A percentile compares a stretch with the other conserved stretches of the same genome.
Conservation (phyloP, 35 echinoderm and acorn worm species). For the Diadema setosum region DNA sequence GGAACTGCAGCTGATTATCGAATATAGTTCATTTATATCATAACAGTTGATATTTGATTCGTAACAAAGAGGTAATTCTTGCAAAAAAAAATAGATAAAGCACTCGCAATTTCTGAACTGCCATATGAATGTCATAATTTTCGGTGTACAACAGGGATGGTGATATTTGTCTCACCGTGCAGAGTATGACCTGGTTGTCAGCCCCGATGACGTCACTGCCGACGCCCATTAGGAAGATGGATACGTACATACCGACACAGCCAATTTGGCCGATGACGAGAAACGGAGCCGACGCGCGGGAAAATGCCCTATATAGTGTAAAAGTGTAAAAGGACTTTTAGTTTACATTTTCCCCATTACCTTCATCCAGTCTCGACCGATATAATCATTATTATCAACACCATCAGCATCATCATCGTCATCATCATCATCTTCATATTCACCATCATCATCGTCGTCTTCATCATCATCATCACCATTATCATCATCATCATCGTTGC, state of each 20-base stretch:
- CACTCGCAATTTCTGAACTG: too few relatives aligned
- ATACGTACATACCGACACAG: constrained; percentile 21
- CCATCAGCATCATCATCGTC: not conserved
- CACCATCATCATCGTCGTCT: constrained; percentile 36
- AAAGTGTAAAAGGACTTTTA: not conserved
- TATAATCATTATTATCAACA: not conserved
- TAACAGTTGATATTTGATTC: too few relatives aligned
- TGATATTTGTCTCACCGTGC: constrained; percentile 61
- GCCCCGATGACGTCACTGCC: constrained; percentile 18
- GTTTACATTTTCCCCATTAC: not conserved
- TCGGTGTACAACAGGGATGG: too few relatives aligned
- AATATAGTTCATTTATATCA: too few relatives aligned
- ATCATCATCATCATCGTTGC: constrained; percentile 23
- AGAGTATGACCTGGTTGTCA: not conserved
- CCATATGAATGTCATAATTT: too few relatives aligned
- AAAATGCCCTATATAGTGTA: not conserved
- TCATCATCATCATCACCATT: constrained; percentile 36
- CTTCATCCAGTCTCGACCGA: too few relatives aligned
- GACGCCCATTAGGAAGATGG: constrained; percentile 47
- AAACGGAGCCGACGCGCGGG: constrained; percentile 13
- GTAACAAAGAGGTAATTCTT: too few relatives aligned
- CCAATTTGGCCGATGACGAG: constrained; percentile 29
- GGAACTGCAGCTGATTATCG: too few relatives aligned
- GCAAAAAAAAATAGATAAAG: too few relatives aligned
- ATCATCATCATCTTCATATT: constrained; percentile 15